These are phyloP conservation scores for Anaspis maculata DNA, from an alignment of 2,888 invertebrate genomes.

Conservation along the genomic window DNA sequence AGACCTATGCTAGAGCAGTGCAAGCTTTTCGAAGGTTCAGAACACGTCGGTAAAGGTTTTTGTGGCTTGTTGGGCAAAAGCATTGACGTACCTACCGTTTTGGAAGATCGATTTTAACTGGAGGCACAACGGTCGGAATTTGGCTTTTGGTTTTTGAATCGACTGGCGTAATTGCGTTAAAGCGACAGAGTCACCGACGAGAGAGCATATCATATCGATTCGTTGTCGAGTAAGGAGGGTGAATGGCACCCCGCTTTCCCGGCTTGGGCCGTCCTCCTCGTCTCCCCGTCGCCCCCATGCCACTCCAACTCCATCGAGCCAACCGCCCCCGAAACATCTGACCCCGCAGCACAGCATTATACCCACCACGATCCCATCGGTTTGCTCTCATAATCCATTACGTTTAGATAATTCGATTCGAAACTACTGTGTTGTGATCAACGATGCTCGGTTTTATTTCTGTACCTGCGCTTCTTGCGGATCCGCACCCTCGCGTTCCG, in stretches of 20 bases:
- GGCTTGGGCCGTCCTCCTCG: background rate
- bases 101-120: too few species aligned
- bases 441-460: too few species aligned
- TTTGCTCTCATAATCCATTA: conserved; percentile 5
- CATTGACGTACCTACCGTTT: too few species aligned
- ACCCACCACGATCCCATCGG: conserved; percentile 4
- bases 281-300: too few species aligned
- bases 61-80: too few species aligned
- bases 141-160: conserved; percentile 3
- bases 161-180: conserved; percentile 3
- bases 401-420: conserved; percentile 4
- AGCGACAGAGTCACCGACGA: conserved; percentile 2
- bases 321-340: conserved; percentile 4
- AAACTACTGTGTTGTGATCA: too few species aligned
- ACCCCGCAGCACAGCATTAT: conserved; percentile 5
- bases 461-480: too few species aligned
- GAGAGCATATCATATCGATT: conserved; percentile 5
- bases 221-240: conserved; percentile 1
- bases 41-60: too few species aligned
- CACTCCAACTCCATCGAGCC: too few species aligned
- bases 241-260: conserved; percentile 1
- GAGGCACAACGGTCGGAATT: background rate
- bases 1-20: too few species aligned
- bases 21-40: too few species aligned
- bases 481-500: too few species aligned